phyloP scores from a whole-genome alignment of 1,140 invertebrate genomes.

The Meloidogyne floridensis region DNA sequence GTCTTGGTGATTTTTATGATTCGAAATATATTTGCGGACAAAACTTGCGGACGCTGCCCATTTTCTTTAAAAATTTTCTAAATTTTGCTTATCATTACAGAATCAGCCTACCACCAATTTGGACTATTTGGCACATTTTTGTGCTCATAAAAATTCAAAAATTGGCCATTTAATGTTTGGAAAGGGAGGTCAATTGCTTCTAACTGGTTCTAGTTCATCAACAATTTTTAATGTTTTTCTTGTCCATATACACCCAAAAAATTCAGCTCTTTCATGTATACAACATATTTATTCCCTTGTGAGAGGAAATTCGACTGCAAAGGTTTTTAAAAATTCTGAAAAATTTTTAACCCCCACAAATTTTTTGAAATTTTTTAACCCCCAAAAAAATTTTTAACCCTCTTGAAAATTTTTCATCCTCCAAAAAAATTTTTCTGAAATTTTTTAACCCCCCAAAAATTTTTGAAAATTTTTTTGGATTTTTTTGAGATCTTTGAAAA shows the following conservation, averaged over 20 bases:
- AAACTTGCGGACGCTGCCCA: too few relatives aligned
- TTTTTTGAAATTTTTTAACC: too few relatives aligned
- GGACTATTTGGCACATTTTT: constrained; percentile 86
- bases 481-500: too few relatives aligned
- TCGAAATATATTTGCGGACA: too few relatives aligned
- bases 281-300: constrained; percentile 94
- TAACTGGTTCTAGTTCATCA: constrained; percentile 88
- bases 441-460: too few relatives aligned
- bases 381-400: too few relatives aligned
- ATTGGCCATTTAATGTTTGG: constrained; percentile 89
- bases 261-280: constrained; percentile 82
- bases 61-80: too few relatives aligned
- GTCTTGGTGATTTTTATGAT: too few relatives aligned
- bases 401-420: too few relatives aligned
- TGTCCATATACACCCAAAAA: constrained; percentile 86
- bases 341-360: too few relatives aligned
- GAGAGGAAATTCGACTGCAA: constrained; percentile 74
- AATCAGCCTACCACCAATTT: background rate
- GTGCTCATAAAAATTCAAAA: constrained; percentile 81
- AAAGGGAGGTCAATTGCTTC: constrained; percentile 82
- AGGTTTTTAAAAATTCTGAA: constrained; percentile 60
- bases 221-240: constrained; percentile 94
- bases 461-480: constrained; percentile 14
- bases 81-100: constrained; percentile 63
- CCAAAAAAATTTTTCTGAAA: too few relatives aligned